Conservation (phyloP, 2,113 vertebrate species). For the Carassius gibelio region DNA sequence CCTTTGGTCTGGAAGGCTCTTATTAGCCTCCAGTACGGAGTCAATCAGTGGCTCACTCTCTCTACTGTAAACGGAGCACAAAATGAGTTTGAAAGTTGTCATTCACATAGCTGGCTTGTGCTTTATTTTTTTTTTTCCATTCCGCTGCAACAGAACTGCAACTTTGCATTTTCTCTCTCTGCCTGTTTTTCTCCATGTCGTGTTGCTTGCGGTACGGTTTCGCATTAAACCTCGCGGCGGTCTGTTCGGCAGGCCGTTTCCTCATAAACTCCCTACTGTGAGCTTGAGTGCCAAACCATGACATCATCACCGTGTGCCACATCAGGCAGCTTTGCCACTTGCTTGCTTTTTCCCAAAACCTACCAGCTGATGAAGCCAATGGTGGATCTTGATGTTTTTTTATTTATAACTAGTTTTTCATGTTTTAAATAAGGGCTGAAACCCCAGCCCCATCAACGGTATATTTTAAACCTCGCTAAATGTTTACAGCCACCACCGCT, state of each 20-base stretch:
- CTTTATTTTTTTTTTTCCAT: slow-evolving; percentile 18
- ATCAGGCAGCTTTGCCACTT: neutral
- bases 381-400: slow-evolving; percentile 22
- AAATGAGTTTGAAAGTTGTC: slow-evolving; percentile 22
- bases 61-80: slow-evolving; percentile 7
- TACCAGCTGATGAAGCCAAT: neutral
- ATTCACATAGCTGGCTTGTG: slow-evolving; percentile 18
- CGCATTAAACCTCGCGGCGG: slow-evolving; percentile 12
- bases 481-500: slow-evolving; percentile 30
- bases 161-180: neutral
- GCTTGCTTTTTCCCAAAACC: neutral
- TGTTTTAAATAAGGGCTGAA: slow-evolving; percentile 16
- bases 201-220: slow-evolving; percentile 6
- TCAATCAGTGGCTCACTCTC: slow-evolving; percentile 22
- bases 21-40: slow-evolving; percentile 14
- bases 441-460: slow-evolving; percentile 31
- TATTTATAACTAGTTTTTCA: slow-evolving; percentile 37
- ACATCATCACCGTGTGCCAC: slow-evolving; percentile 40
- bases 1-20: slow-evolving; percentile 42
- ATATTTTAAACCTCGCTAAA: slow-evolving; percentile 38
- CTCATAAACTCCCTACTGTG: slow-evolving; percentile 1
- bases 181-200: neutral
- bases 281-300: neutral
- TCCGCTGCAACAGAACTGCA: slow-evolving; percentile 19
- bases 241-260: neutral